Evolutionary conservation across 2,797 vertebrate species (phyloP).

Genomic region (Brachymystax lenok): DNA sequence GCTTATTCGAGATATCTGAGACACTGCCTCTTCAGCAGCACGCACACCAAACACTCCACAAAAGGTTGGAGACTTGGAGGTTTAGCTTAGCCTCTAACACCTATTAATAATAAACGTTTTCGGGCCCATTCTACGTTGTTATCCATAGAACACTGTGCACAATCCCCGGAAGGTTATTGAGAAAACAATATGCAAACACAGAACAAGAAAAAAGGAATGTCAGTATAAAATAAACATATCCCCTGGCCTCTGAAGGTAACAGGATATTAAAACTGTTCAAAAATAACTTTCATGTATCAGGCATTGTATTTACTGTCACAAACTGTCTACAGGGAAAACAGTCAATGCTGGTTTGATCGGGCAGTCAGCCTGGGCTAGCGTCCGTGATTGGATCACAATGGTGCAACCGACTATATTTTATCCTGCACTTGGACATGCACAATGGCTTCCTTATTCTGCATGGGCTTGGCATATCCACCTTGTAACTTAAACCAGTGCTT

Average conservation of each 20-base stretch:
- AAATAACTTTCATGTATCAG: conserved; percentile 1
- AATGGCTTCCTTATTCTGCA: not conserved
- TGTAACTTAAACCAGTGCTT: not conserved
- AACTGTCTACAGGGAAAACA: not conserved
- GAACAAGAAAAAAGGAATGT: not conserved
- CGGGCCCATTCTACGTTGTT: not conserved
- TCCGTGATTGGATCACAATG: not conserved
- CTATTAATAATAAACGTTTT: not conserved
- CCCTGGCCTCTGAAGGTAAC: not conserved
- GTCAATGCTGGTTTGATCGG: not conserved
- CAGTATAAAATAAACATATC: not conserved
- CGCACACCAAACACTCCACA: not conserved
- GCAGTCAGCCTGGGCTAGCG: not conserved
- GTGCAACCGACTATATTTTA: not conserved
- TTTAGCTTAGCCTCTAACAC: not conserved
- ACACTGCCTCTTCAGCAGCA: not conserved
- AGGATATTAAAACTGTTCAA: not conserved
- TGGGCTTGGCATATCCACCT: not conserved
- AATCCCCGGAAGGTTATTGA: not conserved
- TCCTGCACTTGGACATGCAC: not conserved
- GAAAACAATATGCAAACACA: not conserved
- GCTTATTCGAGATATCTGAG: not conserved
- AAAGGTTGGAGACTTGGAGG: not conserved
- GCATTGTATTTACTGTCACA: not conserved
- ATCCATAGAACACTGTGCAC: not conserved